Conservation (phyloP, 2,888 invertebrate species). For the Pyrrhia umbra region DNA sequence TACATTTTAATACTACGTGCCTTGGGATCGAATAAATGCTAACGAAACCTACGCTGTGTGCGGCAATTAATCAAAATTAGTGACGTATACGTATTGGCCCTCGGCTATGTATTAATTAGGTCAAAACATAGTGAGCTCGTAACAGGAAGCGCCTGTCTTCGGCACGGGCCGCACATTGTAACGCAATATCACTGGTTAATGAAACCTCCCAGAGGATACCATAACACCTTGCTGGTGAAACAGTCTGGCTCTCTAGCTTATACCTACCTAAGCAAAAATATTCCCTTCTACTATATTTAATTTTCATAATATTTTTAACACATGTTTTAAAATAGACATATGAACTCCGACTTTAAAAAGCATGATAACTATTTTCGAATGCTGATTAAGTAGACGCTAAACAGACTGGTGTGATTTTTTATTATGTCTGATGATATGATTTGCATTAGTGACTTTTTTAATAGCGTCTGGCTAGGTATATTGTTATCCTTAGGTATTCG, state of each 20-base stretch:
- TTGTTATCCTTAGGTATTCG: too few relatives aligned
- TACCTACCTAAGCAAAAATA: conserved; percentile 16
- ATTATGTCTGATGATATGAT: too few relatives aligned
- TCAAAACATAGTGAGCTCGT: conserved; percentile 73
- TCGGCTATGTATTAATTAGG: conserved; percentile 81
- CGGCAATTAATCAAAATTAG: conserved; percentile 78
- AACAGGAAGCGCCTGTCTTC: conserved; percentile 70
- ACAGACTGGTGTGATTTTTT: too few relatives aligned
- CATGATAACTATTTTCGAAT: too few relatives aligned
- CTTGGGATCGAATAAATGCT: conserved; percentile 1
- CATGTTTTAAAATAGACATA: too few relatives aligned
- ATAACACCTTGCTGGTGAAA: conserved; percentile 52
- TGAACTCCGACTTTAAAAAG: too few relatives aligned
- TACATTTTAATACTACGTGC: not conserved
- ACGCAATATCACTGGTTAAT: conserved; percentile 79
- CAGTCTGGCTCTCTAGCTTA: conserved; percentile 39
- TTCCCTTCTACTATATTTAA: not conserved
- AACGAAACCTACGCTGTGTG: conserved; percentile 41
- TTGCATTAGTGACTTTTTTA: too few relatives aligned
- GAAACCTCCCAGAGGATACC: conserved; percentile 75
- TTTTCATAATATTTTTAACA: too few relatives aligned
- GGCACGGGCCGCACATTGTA: conserved; percentile 69
- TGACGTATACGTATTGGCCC: conserved; percentile 70
- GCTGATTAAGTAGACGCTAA: too few relatives aligned
- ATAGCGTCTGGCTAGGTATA: too few relatives aligned